Evolutionary conservation across 2,797 vertebrate genomes (phyloP), one percentile per base, ranked within the genome.

Genomic region (Pseudochromis fuscus): DNA sequence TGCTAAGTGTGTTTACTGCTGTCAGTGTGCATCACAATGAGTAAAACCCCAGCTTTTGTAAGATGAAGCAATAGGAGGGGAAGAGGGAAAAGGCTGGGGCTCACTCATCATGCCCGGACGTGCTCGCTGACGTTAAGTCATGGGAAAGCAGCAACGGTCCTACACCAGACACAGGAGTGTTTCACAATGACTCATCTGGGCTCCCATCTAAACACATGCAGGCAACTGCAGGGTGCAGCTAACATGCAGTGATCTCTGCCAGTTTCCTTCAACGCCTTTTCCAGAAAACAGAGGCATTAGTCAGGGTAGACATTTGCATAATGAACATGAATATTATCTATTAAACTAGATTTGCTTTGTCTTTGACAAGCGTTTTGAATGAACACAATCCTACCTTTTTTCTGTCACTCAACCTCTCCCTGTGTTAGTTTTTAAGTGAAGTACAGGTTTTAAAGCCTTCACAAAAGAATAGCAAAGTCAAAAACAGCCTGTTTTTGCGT

Each of bases 111-210:
- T 65, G 88, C 48, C 49, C 0, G 3, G 66, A 23, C 84, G 0
- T 63, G 86, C 59, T 68, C 27, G 4, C 21, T 70, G 78, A 75
- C 27, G 40, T 67, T 21, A 37, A 64, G 16, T 75, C 51, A 46
- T 82, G 70, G 63, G 73, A 89, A 83, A 67, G 45, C 40, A 60
- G 30, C 18, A 1, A 35, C 6, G 6, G 3, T 4, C 46, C 52
- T 15, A 18, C 65, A 57, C 66, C 58, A 53, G 75, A 88, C 86
- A 71, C 1, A 1, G 11, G 63, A 50, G n/a, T 33, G 74, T 76
- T 77, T 80, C 25, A 25, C 11, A 60, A 65, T 75, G 75, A 85
- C 53, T 89, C 77, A 80, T 77, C 23, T 4, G 46, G 31, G 58
- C 21, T 48, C 24, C n/a, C 33, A 21, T 49, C 35, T 21, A 5